Base-by-base conservation (phyloP, 2,888 invertebrate species). In the Drosophila meridiana region DNA sequence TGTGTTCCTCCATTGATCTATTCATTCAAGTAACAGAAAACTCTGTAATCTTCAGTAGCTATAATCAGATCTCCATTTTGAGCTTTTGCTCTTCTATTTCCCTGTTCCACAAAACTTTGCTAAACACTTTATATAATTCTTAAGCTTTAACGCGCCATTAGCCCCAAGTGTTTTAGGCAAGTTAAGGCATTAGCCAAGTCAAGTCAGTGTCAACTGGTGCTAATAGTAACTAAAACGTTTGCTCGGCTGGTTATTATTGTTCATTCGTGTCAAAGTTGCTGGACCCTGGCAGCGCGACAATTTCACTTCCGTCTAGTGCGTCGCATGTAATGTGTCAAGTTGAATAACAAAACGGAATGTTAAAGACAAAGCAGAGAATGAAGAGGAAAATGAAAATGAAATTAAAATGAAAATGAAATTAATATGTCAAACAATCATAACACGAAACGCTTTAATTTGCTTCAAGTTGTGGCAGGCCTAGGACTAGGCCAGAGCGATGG, bases 401-500 rank as follows among this genome's bases (percentile, higher is more conserved):
- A 53, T 55, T 42, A 50, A 40, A 32, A 56, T 9, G 30, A 57
- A 74, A 60, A 52, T 65, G 36, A 64, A 75, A 78, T 71, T 63
- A 36, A 74, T 67, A 75, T 67, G 71, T 74, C 66, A 70, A 78
- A 47, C 57, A 48, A 76, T 66, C 56, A 66, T 47, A 69, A 50
- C 28, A 60, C 72, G 34, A 67, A 66, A 62, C 55, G 65, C 36
- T 59, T 75, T 52, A 71, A 56, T 55, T 63, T 26, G 42, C 9
- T 52, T 20, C 43, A 36, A 53, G 55, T 32, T 14, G 45, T 52
- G 47, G 26, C 34, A 48, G 47, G 20, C 69, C 69, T 56, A 60
- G 47, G 69, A 76, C 73, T 78, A 73, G 79, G 79, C 81, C 81
- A 76, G 42, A 58, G 65, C 52, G 20, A 48, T 47, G 40, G 4